These are phyloP conservation scores for Drosophila parabipectinata DNA, from an alignment of 1,140 invertebrate species.

Conservation along the genomic window DNA sequence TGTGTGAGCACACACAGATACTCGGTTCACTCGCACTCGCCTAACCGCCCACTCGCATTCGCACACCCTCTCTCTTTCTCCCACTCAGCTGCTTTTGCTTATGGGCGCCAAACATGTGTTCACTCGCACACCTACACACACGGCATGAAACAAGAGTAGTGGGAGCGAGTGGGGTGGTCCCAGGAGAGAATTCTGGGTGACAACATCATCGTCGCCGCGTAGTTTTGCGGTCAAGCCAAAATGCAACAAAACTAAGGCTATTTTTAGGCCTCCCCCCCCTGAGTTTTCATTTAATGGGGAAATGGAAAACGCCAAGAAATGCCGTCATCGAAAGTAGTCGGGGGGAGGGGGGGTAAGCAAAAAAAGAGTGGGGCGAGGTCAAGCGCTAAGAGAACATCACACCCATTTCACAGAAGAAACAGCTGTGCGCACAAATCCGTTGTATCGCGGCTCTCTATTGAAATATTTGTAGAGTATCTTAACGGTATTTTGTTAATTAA, in stretches of 20 bases:
- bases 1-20: background rate
- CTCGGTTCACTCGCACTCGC: constrained; percentile 69
- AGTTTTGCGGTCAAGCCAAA: constrained; percentile 19
- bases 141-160: background rate
- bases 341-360: no score
- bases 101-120: constrained; percentile 78
- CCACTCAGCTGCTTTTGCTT: constrained; percentile 58
- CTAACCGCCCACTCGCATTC: constrained; percentile 14
- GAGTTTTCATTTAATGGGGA: constrained; percentile 4
- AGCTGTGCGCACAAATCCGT: constrained; percentile 49
- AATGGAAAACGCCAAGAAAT: constrained; percentile 38
- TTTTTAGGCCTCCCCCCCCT: constrained; percentile 29
- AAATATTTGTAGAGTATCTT: background rate
- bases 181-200: constrained; percentile 38
- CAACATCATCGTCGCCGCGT: constrained; percentile 30
- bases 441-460: constrained; percentile 26
- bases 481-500: constrained; percentile 49
- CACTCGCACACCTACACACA: constrained; percentile 20
- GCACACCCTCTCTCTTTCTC: constrained; percentile 11
- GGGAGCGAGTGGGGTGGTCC: constrained; percentile 6
- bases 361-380: constrained; percentile 60
- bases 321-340: constrained; percentile 59
- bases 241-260: constrained; percentile 39
- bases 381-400: background rate
- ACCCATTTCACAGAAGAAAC: constrained; percentile 32